Percentiles rank a stretch among this genome's conserved stretches.
Conservation (phyloP, 2,888 invertebrate genomes). For the Lithosia quadra region DNA sequence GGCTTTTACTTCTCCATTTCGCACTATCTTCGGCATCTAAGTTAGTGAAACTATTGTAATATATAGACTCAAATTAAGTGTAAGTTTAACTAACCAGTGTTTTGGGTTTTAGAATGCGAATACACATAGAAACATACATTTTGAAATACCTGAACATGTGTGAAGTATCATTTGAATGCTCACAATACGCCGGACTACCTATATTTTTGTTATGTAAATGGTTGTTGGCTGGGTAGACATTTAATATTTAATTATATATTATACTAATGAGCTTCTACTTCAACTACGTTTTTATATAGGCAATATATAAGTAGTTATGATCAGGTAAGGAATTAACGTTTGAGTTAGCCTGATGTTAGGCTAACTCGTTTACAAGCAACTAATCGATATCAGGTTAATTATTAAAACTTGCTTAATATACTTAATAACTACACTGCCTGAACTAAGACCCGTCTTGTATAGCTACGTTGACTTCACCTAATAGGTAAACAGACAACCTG, state of each 20-base stretch:
- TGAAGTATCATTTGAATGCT: not conserved
- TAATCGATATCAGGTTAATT: not conserved
- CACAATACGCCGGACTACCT: not conserved
- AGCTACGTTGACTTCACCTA: conserved; percentile 1
- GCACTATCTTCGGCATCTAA: no score
- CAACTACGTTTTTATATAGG: no score
- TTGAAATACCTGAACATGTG: not conserved
- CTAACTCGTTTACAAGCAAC: not conserved
- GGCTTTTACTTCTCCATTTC: no score
- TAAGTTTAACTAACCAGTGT: not conserved
- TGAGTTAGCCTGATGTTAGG: not conserved
- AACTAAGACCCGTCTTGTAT: not conserved
- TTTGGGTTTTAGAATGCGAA: not conserved
- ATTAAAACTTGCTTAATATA: conserved; percentile 3
- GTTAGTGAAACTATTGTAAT: no score
- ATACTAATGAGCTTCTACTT: no score
- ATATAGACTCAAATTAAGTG: no score
- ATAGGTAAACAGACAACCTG: not conserved
- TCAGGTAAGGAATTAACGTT: not conserved
- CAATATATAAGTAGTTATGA: no score
- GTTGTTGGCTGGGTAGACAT: not conserved
- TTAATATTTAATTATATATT: no score
- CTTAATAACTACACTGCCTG: not conserved
- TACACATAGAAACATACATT: not conserved
- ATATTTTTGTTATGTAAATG: no score